These are phyloP conservation scores for Muntiacus muntjak DNA, from an alignment of 2,113 vertebrate genomes.

Conservation along the genomic window DNA sequence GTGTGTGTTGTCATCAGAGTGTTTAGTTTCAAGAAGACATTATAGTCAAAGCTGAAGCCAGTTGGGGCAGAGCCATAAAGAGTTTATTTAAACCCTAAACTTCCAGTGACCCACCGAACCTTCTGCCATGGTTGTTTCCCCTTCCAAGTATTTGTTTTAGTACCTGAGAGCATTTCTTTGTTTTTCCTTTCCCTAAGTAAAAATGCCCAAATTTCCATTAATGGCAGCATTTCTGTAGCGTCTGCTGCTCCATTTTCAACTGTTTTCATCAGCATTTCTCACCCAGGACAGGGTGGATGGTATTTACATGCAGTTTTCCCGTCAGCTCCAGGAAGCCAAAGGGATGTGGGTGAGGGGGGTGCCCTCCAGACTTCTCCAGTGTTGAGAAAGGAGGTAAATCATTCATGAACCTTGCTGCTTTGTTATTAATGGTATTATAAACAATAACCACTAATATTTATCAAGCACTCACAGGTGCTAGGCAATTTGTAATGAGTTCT, in stretches of 20 bases:
- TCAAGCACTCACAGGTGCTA: background rate
- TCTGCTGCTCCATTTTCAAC: rapidly evolving
- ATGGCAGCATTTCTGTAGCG: no score
- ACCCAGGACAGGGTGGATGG: background rate
- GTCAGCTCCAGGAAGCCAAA: background rate
- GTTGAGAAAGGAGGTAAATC: background rate
- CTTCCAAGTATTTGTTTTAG: background rate
- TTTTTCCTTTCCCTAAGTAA: background rate
- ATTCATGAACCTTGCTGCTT: background rate
- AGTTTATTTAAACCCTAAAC: background rate
- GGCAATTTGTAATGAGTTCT: background rate
- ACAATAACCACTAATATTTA: background rate
- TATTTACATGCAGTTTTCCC: background rate
- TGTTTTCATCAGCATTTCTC: background rate
- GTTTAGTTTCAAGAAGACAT: background rate
- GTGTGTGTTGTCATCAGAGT: background rate
- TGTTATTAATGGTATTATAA: background rate
- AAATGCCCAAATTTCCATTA: background rate
- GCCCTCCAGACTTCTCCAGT: background rate
- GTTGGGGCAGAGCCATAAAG: background rate
- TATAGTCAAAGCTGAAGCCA: background rate
- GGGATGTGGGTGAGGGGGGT: background rate
- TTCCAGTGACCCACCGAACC: background rate
- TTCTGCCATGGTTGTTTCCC: background rate
- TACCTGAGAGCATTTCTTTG: background rate